Conservation (phyloP, 1,140 invertebrate genomes). For the Diuraphis noxia region DNA sequence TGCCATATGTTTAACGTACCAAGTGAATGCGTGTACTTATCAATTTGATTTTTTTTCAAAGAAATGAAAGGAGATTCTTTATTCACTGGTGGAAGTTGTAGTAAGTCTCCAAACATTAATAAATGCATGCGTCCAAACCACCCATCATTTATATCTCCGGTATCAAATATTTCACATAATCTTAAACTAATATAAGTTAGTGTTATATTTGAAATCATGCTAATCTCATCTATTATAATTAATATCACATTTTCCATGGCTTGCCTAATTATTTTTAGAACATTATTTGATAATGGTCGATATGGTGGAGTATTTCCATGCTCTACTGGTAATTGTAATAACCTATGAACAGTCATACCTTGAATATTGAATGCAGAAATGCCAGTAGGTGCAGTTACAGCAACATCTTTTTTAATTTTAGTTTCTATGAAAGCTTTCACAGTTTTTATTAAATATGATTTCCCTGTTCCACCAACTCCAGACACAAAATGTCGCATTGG, state of each 20-base stretch:
- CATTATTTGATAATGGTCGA: constrained; percentile 55
- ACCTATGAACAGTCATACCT: constrained; percentile 57
- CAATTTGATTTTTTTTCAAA: background rate
- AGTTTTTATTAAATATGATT: constrained; percentile 57
- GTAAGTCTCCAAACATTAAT: constrained; percentile 58
- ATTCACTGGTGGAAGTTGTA: constrained; percentile 59
- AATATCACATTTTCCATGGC: constrained; percentile 58
- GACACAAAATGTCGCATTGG: constrained; percentile 52
- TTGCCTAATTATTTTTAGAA: constrained; percentile 57
- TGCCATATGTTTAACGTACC: background rate
- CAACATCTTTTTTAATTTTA: constrained; percentile 55
- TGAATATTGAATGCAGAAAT: constrained; percentile 58
- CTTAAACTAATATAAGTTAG: constrained; percentile 55
- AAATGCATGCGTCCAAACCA: constrained; percentile 55
- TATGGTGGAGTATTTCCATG: constrained; percentile 56
- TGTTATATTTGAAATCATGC: constrained; percentile 60
- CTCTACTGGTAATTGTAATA: constrained; percentile 58
- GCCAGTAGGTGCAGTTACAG: constrained; percentile 57
- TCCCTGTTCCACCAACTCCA: constrained; percentile 57
- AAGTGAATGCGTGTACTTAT: background rate
- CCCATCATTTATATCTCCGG: constrained; percentile 54
- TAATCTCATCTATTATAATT: constrained; percentile 59
- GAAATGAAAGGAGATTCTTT: constrained; percentile 52
- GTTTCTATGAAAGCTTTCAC: constrained; percentile 55
- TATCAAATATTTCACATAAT: constrained; percentile 55